Conservation (phyloP, 2,888 invertebrate species). For the Allacma fusca region DNA sequence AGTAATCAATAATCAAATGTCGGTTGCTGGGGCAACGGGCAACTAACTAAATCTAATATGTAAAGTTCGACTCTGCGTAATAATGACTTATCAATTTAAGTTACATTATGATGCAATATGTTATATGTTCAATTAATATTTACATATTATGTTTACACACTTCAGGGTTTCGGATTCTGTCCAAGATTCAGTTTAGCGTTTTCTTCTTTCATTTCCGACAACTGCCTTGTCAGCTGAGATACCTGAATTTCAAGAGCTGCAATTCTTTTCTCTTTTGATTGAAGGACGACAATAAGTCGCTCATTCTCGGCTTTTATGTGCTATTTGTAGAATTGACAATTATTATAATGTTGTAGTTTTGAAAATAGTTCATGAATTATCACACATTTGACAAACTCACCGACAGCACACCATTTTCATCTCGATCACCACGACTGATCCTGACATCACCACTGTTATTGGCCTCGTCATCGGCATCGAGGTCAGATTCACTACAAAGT, state of each 20-base stretch:
- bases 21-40: background rate
- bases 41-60: background rate
- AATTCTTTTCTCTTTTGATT: slow-evolving; percentile 59
- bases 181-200: slow-evolving; percentile 58
- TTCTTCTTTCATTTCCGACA: slow-evolving; percentile 60
- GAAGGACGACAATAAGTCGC: slow-evolving; percentile 53
- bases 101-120: slow-evolving; percentile 7
- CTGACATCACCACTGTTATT: slow-evolving; percentile 63
- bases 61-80: slow-evolving; percentile 13
- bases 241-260: slow-evolving; percentile 59
- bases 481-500: slow-evolving; percentile 68
- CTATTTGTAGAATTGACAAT: slow-evolving; percentile 31
- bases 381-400: slow-evolving; percentile 14
- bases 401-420: slow-evolving; percentile 23
- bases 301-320: slow-evolving; percentile 57
- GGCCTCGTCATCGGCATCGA: slow-evolving; percentile 71
- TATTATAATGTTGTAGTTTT: background rate
- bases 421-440: slow-evolving; percentile 20
- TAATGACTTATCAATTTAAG: background rate
- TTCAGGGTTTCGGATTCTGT: slow-evolving; percentile 48
- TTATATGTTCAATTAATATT: slow-evolving; percentile 9
- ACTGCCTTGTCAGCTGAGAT: slow-evolving; percentile 58
- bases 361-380: background rate
- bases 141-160: slow-evolving; percentile 14
- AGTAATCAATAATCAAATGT: slow-evolving; percentile 8